Evolutionary conservation across 2,113 vertebrate genomes (phyloP).

Genomic region (Aldabrachelys gigantea): DNA sequence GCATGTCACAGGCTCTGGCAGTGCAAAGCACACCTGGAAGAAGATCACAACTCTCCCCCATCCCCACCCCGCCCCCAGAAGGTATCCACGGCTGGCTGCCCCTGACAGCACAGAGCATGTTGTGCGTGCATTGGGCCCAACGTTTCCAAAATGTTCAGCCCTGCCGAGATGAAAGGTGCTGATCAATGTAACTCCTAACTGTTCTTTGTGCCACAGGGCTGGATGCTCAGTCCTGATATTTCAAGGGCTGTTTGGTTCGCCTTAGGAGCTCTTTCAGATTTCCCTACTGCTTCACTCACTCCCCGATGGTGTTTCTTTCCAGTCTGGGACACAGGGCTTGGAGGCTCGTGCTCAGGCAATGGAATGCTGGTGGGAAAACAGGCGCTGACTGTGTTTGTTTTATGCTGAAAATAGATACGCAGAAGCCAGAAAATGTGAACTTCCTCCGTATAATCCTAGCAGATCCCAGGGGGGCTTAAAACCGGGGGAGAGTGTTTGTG

Average conservation of each 20-base stretch:
- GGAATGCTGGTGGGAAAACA: not conserved
- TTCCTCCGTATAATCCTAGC: not conserved
- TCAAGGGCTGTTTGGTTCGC: not conserved
- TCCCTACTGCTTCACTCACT: not conserved
- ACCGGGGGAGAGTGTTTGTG: not conserved
- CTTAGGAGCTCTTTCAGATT: not conserved
- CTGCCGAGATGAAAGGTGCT: not conserved
- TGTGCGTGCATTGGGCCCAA: accelerated
- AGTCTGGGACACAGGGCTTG: not conserved
- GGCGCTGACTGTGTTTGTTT: not conserved
- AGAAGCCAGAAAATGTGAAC: not conserved
- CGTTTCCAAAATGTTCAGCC: not conserved
- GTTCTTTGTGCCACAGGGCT: not conserved
- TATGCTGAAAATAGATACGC: not conserved
- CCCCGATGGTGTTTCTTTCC: not conserved
- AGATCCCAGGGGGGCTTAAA: not conserved
- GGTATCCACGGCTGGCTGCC: not conserved
- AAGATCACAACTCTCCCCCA: not conserved
- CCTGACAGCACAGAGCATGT: too few species aligned
- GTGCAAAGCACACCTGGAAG: not conserved
- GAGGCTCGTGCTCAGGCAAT: not conserved
- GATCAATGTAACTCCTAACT: not conserved
- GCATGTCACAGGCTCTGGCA: not conserved
- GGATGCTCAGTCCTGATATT: too few species aligned
- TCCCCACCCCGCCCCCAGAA: not conserved